Base-by-base conservation (phyloP, 2,888 invertebrate genomes). In the Apamea crenata region DNA sequence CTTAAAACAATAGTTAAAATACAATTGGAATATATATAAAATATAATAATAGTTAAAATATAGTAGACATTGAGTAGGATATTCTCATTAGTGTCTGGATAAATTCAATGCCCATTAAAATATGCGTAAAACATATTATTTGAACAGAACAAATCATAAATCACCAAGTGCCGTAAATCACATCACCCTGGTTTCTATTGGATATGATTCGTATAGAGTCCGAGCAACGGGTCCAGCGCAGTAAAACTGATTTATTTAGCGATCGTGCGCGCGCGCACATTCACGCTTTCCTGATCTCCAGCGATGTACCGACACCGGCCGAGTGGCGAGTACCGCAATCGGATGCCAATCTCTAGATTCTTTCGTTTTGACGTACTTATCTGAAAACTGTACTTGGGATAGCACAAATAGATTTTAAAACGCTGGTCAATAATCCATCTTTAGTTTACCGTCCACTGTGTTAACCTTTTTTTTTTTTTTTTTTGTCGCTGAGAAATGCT, bases 241-340 rank as follows among this genome's bases (percentile, higher is more conserved):
- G 75, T 86, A 86, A 81, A 86, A 77, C 79, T 84, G 83, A 86
- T 85, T 83, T 88, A 87, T 85, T 87, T 85, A 85, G 84, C 86
- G 85, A 86, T 89, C 88, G 87, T 89, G 88, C 85, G 74, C 87
- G 82, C 63, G 85, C 88, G 87, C 88, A 87, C 90, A 90, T 94
- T 95, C 94, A 95, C 95, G 95, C 95, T 95, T 95, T 95, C 95
- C 91, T 91, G 94, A 91, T 89, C 93, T 83, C 74, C 81, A 83
- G 83, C 87, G 81, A 89, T 90, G 84, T 82, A 73, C 84, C 71
- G 75, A 78, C 82, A 75, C 81, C 74, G 76, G 68, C 80, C 77
- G 63, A 53, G 72, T 75, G 65, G 74, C 77, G 73, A 67, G 78
- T 84, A 83, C 82, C 77, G 81, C 87, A 83, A 87, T 77, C 74